These are phyloP conservation scores for Peromyscus polionotus DNA, from an alignment of 2,113 vertebrate genomes.

Conservation along the genomic window DNA sequence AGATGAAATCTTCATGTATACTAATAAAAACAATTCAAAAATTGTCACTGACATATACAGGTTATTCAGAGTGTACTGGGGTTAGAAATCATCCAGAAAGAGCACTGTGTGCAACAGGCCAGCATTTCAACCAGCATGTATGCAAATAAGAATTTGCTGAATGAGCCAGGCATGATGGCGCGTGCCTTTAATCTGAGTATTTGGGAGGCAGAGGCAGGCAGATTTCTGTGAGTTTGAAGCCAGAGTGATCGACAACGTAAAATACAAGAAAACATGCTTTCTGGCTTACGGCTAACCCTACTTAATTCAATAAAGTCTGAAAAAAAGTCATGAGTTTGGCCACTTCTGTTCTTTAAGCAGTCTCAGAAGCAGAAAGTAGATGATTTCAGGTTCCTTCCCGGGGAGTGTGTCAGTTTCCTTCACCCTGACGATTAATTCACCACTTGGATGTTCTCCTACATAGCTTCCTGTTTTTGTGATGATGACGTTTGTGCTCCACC, in stretches of 20 bases:
- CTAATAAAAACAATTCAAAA: slow-evolving; percentile 2
- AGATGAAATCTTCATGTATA: neutral
- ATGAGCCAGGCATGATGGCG: neutral
- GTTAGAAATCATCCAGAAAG: neutral
- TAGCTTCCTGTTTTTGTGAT: slow-evolving; percentile 80
- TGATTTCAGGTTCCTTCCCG: slow-evolving; percentile 66
- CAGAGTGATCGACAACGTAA: neutral
- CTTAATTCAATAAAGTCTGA: slow-evolving; percentile 46
- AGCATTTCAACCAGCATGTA: neutral
- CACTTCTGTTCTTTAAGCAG: slow-evolving; percentile 53
- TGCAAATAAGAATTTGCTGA: neutral
- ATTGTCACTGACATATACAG: neutral
- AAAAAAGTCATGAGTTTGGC: slow-evolving; percentile 28
- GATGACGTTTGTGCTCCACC: slow-evolving; percentile 77
- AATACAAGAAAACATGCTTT: slow-evolving; percentile 58
- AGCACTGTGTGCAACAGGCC: neutral
- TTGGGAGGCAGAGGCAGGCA: neutral
- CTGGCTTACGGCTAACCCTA: slow-evolving; percentile 45
- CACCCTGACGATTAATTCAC: slow-evolving; percentile 74
- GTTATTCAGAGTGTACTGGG: neutral
- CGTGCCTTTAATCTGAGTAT: neutral
- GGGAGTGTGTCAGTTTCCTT: slow-evolving; percentile 73
- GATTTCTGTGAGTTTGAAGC: neutral
- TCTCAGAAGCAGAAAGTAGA: slow-evolving; percentile 73
- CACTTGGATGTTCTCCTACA: slow-evolving; percentile 75